Evolutionary conservation across 1,140 invertebrate species (phyloP).

Genomic region (Achatina immaculata): DNA sequence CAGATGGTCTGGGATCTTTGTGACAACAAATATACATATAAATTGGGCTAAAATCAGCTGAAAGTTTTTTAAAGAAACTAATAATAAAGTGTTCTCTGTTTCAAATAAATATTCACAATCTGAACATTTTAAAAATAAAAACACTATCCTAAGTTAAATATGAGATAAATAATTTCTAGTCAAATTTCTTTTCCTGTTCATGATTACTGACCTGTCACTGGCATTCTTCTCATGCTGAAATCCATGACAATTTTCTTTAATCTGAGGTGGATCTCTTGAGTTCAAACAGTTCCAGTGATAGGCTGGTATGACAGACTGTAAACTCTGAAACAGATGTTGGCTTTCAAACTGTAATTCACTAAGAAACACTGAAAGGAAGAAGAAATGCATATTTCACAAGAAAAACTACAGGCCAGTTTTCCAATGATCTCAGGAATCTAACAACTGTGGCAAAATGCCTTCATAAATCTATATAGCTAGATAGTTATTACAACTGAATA

Average conservation of each 20-base stretch:
- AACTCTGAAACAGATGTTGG: not conserved
- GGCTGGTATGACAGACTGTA: not conserved
- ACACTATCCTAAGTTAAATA: not conserved
- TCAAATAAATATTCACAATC: too few species aligned
- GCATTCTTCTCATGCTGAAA: not conserved
- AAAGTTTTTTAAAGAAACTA: too few species aligned
- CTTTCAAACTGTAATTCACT: not conserved
- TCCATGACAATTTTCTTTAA: not conserved
- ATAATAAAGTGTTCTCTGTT: too few species aligned
- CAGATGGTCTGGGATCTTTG: too few species aligned
- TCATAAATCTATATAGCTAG: too few species aligned
- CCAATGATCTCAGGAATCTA: too few species aligned
- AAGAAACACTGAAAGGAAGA: not conserved
- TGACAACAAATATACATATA: too few species aligned
- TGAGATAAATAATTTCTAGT: not conserved
- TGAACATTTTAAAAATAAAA: too few species aligned
- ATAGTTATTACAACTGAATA: too few species aligned
- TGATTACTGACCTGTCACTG: not conserved
- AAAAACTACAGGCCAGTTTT: too few species aligned
- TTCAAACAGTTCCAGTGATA: not conserved
- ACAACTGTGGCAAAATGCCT: too few species aligned
- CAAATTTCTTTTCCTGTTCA: not conserved
- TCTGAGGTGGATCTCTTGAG: not conserved
- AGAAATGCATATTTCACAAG: constrained; percentile 1
- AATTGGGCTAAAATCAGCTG: too few species aligned